Evolutionary conservation across 1,140 invertebrate species (phyloP), one percentile per base, ranked within the genome.

Genomic region (Atta cephalotes): DNA sequence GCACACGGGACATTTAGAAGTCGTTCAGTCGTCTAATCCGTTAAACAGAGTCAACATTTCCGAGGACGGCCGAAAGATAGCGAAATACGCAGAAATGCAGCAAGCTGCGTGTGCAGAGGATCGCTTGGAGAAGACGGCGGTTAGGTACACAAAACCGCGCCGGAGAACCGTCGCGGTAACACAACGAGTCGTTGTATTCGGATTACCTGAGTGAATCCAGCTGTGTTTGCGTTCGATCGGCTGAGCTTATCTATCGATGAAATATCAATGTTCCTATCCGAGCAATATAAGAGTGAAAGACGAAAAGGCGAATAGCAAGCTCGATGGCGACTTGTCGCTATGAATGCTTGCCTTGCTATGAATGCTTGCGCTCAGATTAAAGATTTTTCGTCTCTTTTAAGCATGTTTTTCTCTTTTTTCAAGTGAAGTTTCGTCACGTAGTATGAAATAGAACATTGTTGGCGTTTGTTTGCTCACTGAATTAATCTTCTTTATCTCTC

Each of bases 171-270:
- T 45, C 77, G 74, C 56, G 53, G 87, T 71, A 89, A 87, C 84
- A 94, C 91, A 93, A 91, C 80, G 90, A 91, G 78, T 58, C 87
- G 74, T 89, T 91, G 91, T 93, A 90, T 93, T 92, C 92, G 86
- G 87, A 85, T 92, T 94, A 93, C 92, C 92, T 92, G 91, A 91
- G 89, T 80, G 88, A 79, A 68, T 84, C 91, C 94, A 94, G 94
- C 94, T 95, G 94, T 95, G 92, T 95, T 95, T 95, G 94, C 93
- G 88, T 88, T 88, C 87, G 87, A 90, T 90, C 91, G 90, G 87
- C 89, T 91, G 74, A 82, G 90, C 91, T 94, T 95, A 95, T 94
- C 93, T 93, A 92, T 94, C 93, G 92, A 95, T 95, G 94, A 87
- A 82, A 80, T 92, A 94, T 93, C 90, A 92, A 90, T 63, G 86